Evolutionary conservation across 2,888 invertebrate species (phyloP), one percentile per base, ranked within the genome.

Genomic region (Lobophora halterata): DNA sequence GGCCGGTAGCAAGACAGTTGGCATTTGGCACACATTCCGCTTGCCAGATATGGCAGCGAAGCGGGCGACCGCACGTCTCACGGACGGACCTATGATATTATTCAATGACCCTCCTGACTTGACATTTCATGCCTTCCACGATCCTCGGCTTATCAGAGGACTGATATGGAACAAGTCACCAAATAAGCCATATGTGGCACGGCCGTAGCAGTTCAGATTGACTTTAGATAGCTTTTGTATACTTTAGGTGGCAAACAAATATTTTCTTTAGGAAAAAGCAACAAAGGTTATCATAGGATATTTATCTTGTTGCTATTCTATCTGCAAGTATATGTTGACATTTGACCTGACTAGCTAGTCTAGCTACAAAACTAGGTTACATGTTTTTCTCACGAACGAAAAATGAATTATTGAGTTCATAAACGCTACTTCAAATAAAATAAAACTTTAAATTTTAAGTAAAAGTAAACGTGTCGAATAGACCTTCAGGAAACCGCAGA

Each of bases 21-120:
- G 71, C 74, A 73, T 72, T 76, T 77, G 82, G 77, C 80, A 82
- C 61, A 83, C 80, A 86, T 85, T 76, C 80, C 67, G 58, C 59
- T 49, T 55, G 59, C 83, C 79, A 60, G 69, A 86, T 86, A 86
- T 78, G 86, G 86, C 33, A 55, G 60, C 62, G 57, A 65, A 66
- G 69, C 72, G 59, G 70, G 64, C 67, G 65, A 65, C 66, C 62
- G 59, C 58, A 49, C 58, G 73, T 72, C 76, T 76, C 78, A 72
- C 71, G 73, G 76, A 66, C 64, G 65, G 68, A 64, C 70, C 73
- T 63, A 52, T 54, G 52, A 55, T 66, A 71, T 67, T 69, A 61
- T 62, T 61, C 63, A 61, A 64, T 70, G 78, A 77, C 75, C 79
- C 74, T 60, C 56, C 55, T n/a, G 61, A 55, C 52, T 58, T 63